Base-by-base conservation (phyloP, 2,888 invertebrate species). In the Andricus quercusramuli region DNA sequence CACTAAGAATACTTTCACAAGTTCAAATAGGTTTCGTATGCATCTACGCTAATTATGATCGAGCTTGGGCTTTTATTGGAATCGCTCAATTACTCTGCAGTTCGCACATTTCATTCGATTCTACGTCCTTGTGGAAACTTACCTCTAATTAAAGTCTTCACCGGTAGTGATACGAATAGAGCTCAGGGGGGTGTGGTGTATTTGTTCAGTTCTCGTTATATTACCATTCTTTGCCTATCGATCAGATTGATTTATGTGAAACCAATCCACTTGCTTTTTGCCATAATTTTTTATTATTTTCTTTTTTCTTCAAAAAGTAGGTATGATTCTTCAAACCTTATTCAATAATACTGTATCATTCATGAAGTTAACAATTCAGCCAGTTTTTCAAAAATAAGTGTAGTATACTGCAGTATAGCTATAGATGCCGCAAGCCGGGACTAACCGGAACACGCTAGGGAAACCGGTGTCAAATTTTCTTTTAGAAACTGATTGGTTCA, bases 171-270 rank as follows among this genome's bases (percentile, higher is more conserved):
- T 64, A 65, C 68, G 76, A 51, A 82, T 83, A 74, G 70, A 51
- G 51, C 70, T 70, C 51, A 56, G 51, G 70, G 51, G 70, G 88
- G 87, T 83, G 85, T 78, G 87, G 85, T 84, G 80, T 87, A 84
- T 89, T 89, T 88, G 84, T 84, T 84, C 83, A 65, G 83, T 84
- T 82, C 80, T 87, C 82, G 82, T 87, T 88, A 85, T 83, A 84
- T 84, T 83, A 82, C 82, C 80, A 85, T 78, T 83, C 82, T 81
- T 79, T 80, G 62, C 32, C 78, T 83, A 86, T 86, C 85, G 86
- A 85, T 84, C 78, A 78, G 79, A 76, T 51, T 82, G 80, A 86
- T 81, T 86, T 85, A 86, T 78, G 80, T 67, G 74, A 81, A 51
- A 70, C 32, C 70, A 56, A 51, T 70, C 51, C 47, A 51, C 51